A percentile compares a stretch with the other conserved stretches of the same genome.
phyloP scores from a whole-genome alignment of 2,888 invertebrate genomes.

The Boloria euphrosyne region DNA sequence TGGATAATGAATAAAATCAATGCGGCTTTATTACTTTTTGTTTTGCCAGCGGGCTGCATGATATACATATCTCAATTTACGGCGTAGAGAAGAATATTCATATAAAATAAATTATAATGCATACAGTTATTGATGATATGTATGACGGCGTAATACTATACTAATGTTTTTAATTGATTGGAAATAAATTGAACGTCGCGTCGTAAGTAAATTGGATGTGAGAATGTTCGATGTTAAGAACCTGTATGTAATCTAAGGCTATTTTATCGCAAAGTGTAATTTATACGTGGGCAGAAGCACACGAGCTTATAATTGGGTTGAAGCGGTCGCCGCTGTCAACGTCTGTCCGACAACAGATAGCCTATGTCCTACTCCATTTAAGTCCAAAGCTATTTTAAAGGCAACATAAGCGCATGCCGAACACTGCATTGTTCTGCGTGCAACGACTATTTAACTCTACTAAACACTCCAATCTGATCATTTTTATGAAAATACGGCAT shows the following conservation, averaged over 20 bases:
- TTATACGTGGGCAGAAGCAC: constrained; percentile 17
- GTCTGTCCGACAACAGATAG: constrained; percentile 22
- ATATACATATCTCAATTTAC: constrained; percentile 8
- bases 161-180: constrained; percentile 22
- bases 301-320: constrained; percentile 21
- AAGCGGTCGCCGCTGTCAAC: constrained; percentile 23
- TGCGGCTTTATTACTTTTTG: constrained; percentile 11
- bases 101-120: constrained; percentile 17
- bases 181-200: constrained; percentile 21
- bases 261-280: constrained; percentile 20
- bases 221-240: constrained; percentile 16
- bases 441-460: constrained; percentile 52
- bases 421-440: constrained; percentile 42
- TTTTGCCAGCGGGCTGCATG: neutral
- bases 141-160: constrained; percentile 18
- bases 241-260: constrained; percentile 22
- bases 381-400: constrained; percentile 18
- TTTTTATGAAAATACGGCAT: constrained; percentile 55
- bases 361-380: constrained; percentile 18
- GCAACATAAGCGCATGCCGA: constrained; percentile 43
- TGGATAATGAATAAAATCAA: constrained; percentile 24
- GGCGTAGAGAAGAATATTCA: constrained; percentile 8
- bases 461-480: constrained; percentile 45
- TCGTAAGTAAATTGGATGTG: constrained; percentile 19
- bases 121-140: neutral